phyloP scores from a whole-genome alignment of 2,888 invertebrate species.

The Azorinus chamasolen region DNA sequence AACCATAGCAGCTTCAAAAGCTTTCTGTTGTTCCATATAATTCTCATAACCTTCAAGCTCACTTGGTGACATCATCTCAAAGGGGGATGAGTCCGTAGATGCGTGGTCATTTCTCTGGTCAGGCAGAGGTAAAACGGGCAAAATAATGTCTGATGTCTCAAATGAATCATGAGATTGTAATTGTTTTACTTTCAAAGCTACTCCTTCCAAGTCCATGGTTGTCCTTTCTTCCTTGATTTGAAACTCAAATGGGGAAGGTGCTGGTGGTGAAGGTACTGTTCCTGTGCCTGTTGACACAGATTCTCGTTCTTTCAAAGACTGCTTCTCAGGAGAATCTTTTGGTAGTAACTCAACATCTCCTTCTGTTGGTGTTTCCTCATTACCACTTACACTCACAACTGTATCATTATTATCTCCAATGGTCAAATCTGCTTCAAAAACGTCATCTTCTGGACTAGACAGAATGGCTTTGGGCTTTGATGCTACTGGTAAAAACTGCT shows the following conservation, averaged over 20 bases:
- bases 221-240: conserved; percentile 56
- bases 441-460: conserved; percentile 87
- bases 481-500: conserved; percentile 90
- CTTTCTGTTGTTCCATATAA: conserved; percentile 59
- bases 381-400: conserved; percentile 31
- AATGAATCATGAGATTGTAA: conserved; percentile 39
- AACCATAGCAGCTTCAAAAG: conserved; percentile 29
- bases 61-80: conserved; percentile 81
- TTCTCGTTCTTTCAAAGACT: conserved; percentile 22
- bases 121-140: not conserved
- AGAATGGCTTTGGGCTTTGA: conserved; percentile 83
- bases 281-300: conserved; percentile 61
- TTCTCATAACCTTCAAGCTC: conserved; percentile 72
- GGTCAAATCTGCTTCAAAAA: conserved; percentile 85
- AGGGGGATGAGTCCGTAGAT: conserved; percentile 79
- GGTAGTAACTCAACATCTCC: conserved; percentile 60
- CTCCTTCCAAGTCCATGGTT: conserved; percentile 70
- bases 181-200: conserved; percentile 72
- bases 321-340: conserved; percentile 47
- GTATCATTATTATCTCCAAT: conserved; percentile 63
- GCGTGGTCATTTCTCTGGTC: conserved; percentile 36
- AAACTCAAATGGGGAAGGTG: conserved; percentile 77
- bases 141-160: not conserved
- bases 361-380: conserved; percentile 69
- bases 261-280: conserved; percentile 74